A percentile compares a stretch with the other conserved stretches of the same genome.
Conservation (phyloP, 1,140 invertebrate species). For the Bombus vancouverensis region DNA sequence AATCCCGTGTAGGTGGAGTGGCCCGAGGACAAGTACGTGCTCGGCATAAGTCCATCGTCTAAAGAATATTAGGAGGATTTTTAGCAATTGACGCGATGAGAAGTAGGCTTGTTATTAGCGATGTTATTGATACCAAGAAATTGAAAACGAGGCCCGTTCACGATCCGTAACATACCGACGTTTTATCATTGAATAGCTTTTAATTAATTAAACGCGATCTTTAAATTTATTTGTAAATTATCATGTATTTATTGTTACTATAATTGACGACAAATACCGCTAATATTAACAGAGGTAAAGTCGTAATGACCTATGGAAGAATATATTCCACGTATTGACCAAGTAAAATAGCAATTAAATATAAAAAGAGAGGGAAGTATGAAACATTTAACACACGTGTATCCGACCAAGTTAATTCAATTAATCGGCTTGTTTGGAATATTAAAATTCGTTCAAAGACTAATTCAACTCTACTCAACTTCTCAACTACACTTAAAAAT, state of each 20-base stretch:
- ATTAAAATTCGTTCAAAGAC: neutral
- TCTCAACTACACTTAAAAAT: neutral
- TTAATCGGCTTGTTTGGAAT: neutral
- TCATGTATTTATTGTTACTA: too few species aligned
- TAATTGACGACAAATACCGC: neutral
- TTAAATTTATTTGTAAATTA: too few species aligned
- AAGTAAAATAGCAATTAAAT: neutral
- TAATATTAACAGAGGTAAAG: neutral
- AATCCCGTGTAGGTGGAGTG: constrained; percentile 50
- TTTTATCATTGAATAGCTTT: too few species aligned
- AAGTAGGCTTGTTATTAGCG: neutral
- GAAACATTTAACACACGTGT: neutral
- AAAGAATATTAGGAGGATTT: constrained; percentile 11
- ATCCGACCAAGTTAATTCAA: neutral
- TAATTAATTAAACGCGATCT: too few species aligned
- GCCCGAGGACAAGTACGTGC: constrained; percentile 52
- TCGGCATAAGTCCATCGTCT: constrained; percentile 45
- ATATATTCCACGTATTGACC: neutral
- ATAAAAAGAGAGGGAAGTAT: neutral
- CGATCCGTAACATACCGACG: too few species aligned
- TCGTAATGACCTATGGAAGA: neutral
- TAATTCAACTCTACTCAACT: neutral
- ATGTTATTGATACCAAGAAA: neutral
- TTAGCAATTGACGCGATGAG: neutral
- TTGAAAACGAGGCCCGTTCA: neutral